Evolutionary conservation across 2,888 invertebrate genomes (phyloP).

Genomic region (Xylophagus ater): DNA sequence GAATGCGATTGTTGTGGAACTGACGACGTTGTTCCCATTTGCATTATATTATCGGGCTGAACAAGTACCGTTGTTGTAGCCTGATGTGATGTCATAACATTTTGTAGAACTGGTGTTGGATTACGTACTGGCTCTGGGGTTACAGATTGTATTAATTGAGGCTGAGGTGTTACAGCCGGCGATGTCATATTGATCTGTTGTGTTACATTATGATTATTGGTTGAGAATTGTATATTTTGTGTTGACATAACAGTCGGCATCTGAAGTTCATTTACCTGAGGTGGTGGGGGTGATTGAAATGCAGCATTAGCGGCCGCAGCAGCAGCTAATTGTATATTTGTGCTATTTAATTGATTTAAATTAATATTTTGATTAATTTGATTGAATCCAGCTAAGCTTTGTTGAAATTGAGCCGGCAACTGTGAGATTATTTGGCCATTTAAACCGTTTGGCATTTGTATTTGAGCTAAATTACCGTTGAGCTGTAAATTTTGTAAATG

Average conservation of each 20-base stretch:
- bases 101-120: slow-evolving; percentile 26
- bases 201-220: slow-evolving; percentile 16
- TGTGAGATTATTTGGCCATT: slow-evolving; percentile 34
- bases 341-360: slow-evolving; percentile 34
- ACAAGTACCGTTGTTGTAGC: slow-evolving; percentile 15
- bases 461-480: slow-evolving; percentile 36
- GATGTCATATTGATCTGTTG: slow-evolving; percentile 15
- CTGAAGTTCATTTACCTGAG: slow-evolving; percentile 22
- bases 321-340: slow-evolving; percentile 33
- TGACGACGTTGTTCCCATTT: slow-evolving; percentile 23
- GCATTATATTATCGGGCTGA: slow-evolving; percentile 19
- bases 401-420: slow-evolving; percentile 36
- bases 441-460: slow-evolving; percentile 39
- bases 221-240: slow-evolving; percentile 23
- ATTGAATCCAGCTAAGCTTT: slow-evolving; percentile 30
- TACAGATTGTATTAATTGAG: slow-evolving; percentile 28
- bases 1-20: slow-evolving; percentile 17
- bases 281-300: slow-evolving; percentile 34
- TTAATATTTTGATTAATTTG: slow-evolving; percentile 30
- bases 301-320: slow-evolving; percentile 29
- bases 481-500: slow-evolving; percentile 38
- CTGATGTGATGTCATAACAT: slow-evolving; percentile 30
- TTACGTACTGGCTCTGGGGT: slow-evolving; percentile 34
- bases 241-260: slow-evolving; percentile 22
- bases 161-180: slow-evolving; percentile 17